Base-by-base conservation (phyloP, 2,888 invertebrate species). In the Dermolepida albohirtum region DNA sequence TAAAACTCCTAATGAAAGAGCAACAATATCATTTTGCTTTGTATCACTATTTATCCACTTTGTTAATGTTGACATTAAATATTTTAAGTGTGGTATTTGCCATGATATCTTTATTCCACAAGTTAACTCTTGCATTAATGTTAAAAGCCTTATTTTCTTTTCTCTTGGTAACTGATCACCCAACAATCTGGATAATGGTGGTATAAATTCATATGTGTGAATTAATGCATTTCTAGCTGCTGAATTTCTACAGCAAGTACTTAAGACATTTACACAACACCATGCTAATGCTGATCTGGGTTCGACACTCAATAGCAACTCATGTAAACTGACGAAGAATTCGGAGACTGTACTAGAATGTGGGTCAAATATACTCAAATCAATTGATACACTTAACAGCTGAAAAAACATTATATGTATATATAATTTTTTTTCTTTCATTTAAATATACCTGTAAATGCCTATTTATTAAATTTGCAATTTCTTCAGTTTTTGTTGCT, bases 91-190 rank as follows among this genome's bases (percentile, higher is more conserved):
- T 0, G 92, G 90, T 76, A 93, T 92, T 79, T 92, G 92, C 92
- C 93, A 93, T 6, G 88, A 89, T 27, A 94, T 91, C 78, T 89
- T 89, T 14, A 93, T 90, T 29, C 93, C 93, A 74, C 92, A 92
- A 0, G 93, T 91, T 68, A 94, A 85, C 77, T 92, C 92, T 87
- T 89, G 90, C 84, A 91, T 88, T 40, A 92, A 84, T 72, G 86
- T 85, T 0, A 92, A 81, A 1, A 90, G 82, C 75, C 86, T 85
- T 39, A 89, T 84, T 82, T 88, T 89, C 77, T 90, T 91, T 52
- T 90, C 90, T 74, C 84, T 84, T 34, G 87, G 87, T 72, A 90
- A 83, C 66, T 88, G 81, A 75, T 89, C 87, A 43, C 87, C 86
- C 50, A 92, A 80, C 34, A 91, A 77, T 72, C 87, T 83, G 1